Conservation (phyloP, 1,140 invertebrate genomes). For the Scaptodrosophila lebanonensis region DNA sequence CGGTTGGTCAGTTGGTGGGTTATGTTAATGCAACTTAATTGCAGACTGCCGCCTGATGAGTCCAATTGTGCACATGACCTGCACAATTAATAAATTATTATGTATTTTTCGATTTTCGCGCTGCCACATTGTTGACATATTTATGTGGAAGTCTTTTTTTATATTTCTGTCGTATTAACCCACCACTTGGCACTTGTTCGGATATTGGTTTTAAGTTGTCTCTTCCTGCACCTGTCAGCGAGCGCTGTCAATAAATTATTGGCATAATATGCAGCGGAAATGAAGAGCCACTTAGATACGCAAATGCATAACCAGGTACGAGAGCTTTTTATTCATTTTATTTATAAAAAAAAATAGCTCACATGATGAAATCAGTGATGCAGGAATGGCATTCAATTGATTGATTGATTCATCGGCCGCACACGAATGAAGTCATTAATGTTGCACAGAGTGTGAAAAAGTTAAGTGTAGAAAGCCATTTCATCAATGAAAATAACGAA, state of each 20-base stretch:
- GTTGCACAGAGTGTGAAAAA: no score
- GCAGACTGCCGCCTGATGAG: conserved; percentile 45
- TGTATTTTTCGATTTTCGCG: conserved; percentile 34
- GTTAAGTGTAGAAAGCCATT: no score
- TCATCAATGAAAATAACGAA: no score
- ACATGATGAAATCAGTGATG: conserved; percentile 40
- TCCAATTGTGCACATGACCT: conserved; percentile 54
- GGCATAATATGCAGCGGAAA: conserved; percentile 54
- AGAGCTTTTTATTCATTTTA: no score
- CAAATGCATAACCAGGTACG: no score
- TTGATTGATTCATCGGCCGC: no score
- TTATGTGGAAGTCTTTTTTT: conserved; percentile 30
- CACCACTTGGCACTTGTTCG: conserved; percentile 34
- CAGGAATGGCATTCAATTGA: conserved; percentile 37
- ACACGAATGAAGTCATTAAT: no score
- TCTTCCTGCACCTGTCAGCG: conserved; percentile 13
- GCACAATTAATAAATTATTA: conserved; percentile 73
- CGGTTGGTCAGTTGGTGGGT: conserved; percentile 33
- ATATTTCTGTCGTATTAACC: conserved; percentile 67
- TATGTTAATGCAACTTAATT: conserved; percentile 67
- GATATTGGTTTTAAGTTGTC: conserved; percentile 14
- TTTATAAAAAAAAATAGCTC: conserved; percentile 35
- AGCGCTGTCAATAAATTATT: conserved; percentile 58
- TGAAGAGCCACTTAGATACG: conserved; percentile 22
- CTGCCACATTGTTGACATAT: conserved; percentile 56